Evolutionary conservation across 2,113 vertebrate genomes (phyloP), one percentile per base, ranked within the genome.

Genomic region (Phalacrocorax pelagicus): DNA sequence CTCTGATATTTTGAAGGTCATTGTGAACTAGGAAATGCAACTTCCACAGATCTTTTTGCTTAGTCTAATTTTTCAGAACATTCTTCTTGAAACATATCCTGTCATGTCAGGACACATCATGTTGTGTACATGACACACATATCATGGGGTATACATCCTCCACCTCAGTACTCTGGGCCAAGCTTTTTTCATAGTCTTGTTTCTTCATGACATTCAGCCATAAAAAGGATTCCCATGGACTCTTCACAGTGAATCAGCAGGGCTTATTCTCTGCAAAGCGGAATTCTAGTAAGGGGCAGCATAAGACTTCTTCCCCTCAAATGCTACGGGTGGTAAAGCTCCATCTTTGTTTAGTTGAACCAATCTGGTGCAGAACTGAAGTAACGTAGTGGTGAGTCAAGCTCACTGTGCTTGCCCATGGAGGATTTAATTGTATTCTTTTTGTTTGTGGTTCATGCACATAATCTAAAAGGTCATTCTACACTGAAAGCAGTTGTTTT

Each of bases 401-500:
- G 62, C 77, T 86, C 90, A 61, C 86, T 91, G 0, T 87, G 91
- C 49, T 96, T 95, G 80, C 91, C 91, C 57, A 52, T 85, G 81
- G 88, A 96, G 92, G 29, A 84, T 91, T 95, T 95, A 32, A 95
- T 97, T 97, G 86, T 97, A 65, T 91, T 94, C 92, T 94, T 94
- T 92, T 91, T 96, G 72, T 96, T 92, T 97, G 96, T 95, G 92
- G 94, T 94, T 96, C 96, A 86, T 86, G 77, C 57, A 73, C 91
- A 95, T 94, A 94, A 95, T 89, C 94, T 81, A 84, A 96, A 96
- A 97, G 92, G 95, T 94, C 95, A 92, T 92, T 95, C 61, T 88
- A 96, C 92, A 91, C 95, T 96, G 88, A 95, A 97, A 97, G 92
- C 90, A 86, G 91, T 97, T 96, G 95, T 96, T 96, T 94, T 95